A percentile compares a stretch with the other conserved stretches of the same genome.
These are phyloP conservation scores for Galaxias olidus DNA, from an alignment of 2,797 vertebrate species.

Conservation along the genomic window DNA sequence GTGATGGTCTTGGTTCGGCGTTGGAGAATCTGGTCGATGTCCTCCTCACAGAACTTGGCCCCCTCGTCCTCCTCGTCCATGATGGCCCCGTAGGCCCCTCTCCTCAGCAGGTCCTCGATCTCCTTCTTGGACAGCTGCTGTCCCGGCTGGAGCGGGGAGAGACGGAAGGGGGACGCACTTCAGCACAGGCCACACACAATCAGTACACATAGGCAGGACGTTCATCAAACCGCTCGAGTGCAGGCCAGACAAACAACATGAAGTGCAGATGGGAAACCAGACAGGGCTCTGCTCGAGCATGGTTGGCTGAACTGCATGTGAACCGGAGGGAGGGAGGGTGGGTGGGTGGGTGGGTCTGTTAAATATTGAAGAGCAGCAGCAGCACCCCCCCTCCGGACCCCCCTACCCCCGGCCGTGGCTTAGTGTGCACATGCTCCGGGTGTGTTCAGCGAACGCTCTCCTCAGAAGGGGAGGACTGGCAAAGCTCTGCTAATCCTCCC, in stretches of 20 bases:
- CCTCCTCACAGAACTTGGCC: constrained; percentile 98
- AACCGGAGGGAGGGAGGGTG: background rate
- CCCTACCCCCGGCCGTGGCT: constrained; percentile 21
- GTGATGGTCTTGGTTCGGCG: constrained; percentile 97
- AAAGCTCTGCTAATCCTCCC: constrained; percentile 47
- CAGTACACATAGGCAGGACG: no score
- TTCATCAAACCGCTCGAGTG: no score
- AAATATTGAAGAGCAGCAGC: constrained; percentile 17
- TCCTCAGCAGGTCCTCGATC: constrained; percentile 93
- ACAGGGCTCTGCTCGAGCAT: background rate
- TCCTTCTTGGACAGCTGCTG: constrained; percentile 98
- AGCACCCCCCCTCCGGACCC: constrained; percentile 14
- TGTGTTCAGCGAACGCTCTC: constrained; percentile 19
- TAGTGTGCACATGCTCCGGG: constrained; percentile 42
- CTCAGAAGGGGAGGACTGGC: constrained; percentile 43
- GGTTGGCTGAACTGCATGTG: constrained; percentile 7
- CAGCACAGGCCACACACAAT: no score
- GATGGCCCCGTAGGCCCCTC: constrained; percentile 95
- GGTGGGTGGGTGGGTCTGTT: constrained; percentile 14
- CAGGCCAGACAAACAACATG: no score
- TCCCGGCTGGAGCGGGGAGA: constrained; percentile 62
- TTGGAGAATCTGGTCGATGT: constrained; percentile 97
- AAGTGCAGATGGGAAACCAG: background rate
- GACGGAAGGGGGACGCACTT: background rate
- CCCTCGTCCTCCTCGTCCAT: constrained; percentile 99